Base-by-base conservation (phyloP, 2,888 invertebrate species). In the Microchrysa polita region DNA sequence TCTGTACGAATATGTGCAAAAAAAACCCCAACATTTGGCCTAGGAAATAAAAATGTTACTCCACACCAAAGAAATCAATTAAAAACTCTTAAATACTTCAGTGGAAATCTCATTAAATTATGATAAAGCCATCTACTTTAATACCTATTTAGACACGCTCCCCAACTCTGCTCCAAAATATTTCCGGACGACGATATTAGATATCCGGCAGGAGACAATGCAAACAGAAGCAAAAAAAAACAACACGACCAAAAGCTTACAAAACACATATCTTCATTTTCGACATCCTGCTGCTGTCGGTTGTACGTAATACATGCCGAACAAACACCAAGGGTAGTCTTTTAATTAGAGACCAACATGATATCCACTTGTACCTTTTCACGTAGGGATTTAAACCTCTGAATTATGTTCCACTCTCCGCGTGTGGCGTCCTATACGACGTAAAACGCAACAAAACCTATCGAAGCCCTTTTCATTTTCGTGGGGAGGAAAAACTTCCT, bases 281-380 rank as follows among this genome's bases (percentile, higher is more conserved):
- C 69, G 69, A 69, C 40, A 69, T 69, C 69, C 57, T 69, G 55
- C 57, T 69, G 55, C 69, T 40, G 57, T 55, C 69, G 57, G 69
- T 69, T 55, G 69, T 40, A n/a, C 34, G 40, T 69, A 69, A 69
- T 57, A 69, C 55, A 55, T 20, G 20, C 12, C 40, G 55, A 57
- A 55, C 55, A 69, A 69, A 69, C 69, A 69, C 69, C 55, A n/a
- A 69, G 69, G 69, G 69, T 57, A 69, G 69, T 65, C 69, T 69
- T 69, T 69, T 69, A 69, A 69, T 69, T 69, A 69, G 69, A 69
- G 69, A 18, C 69, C 69, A 42, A 69, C 69, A 69, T 69, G 69
- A 69, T 55, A 69, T 69, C 69, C 57, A 55, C 57, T 22, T 69
- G 65, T 65, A 69, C 69, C 69, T 69, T 69, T 69, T 55, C 55